phyloP scores from a whole-genome alignment of 2,113 vertebrate genomes.

The Haplochromis burtoni region DNA sequence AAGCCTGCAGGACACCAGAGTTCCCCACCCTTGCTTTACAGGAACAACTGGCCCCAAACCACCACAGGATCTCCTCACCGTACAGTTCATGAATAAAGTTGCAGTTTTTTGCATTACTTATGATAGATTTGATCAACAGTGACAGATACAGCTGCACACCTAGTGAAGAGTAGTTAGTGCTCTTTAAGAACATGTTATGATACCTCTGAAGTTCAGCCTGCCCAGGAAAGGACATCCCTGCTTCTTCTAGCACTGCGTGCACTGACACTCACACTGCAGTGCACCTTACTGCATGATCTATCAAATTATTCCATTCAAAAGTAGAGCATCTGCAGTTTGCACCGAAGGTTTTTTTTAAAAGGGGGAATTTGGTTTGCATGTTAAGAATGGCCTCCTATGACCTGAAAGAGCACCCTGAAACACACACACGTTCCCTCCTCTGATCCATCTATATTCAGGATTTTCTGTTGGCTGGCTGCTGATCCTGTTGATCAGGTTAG shows the following conservation, averaged over 20 bases:
- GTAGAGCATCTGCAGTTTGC: neutral
- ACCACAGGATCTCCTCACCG: neutral
- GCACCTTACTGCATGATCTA: neutral
- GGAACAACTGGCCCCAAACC: neutral
- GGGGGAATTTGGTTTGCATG: neutral
- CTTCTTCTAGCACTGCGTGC: neutral
- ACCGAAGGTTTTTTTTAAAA: neutral
- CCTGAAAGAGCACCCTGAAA: neutral
- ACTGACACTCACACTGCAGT: neutral
- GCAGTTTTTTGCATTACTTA: neutral
- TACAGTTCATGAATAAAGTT: neutral
- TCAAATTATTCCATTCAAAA: neutral
- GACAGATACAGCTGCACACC: neutral
- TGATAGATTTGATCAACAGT: neutral
- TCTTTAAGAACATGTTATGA: neutral
- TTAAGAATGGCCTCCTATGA: neutral
- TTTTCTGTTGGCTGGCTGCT: conserved; percentile 3
- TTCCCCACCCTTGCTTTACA: neutral
- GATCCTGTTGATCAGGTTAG: conserved; percentile 10
- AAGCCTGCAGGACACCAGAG: neutral
- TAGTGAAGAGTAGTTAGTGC: neutral
- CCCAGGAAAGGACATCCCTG: neutral
- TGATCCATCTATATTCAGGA: conserved; percentile 5
- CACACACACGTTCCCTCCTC: neutral
- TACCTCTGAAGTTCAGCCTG: neutral